These are phyloP conservation scores for Pegoplata infirma DNA, from an alignment of 2,888 invertebrate species.

Conservation along the genomic window DNA sequence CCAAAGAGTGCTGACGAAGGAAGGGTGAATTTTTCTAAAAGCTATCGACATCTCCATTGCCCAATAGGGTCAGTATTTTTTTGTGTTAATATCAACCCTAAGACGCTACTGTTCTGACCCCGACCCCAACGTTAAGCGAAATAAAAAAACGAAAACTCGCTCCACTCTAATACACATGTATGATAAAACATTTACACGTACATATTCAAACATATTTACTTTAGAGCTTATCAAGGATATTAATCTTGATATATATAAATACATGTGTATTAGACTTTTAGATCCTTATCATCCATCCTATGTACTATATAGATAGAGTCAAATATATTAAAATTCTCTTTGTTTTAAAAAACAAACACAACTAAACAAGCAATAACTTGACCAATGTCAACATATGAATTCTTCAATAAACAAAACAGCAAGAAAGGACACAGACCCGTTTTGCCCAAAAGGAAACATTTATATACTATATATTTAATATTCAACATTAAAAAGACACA, in stretches of 20 bases:
- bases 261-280: conserved; percentile 41
- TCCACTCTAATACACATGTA: too few relatives aligned
- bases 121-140: too few relatives aligned
- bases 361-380: conserved; percentile 62
- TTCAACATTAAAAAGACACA: not conserved
- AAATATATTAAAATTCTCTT: conserved; percentile 47
- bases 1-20: too few relatives aligned
- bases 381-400: conserved; percentile 63
- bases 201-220: conserved; percentile 44
- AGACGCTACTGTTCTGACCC: too few relatives aligned
- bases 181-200: not conserved
- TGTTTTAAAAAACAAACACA: conserved; percentile 38
- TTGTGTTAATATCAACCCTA: too few relatives aligned
- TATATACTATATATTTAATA: too few relatives aligned
- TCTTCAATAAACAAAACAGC: not conserved
- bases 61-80: too few relatives aligned
- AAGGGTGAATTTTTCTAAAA: too few relatives aligned
- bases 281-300: conserved; percentile 53
- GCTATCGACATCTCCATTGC: too few relatives aligned
- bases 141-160: too few relatives aligned
- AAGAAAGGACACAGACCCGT: conserved; percentile 11
- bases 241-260: conserved; percentile 44
- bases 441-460: conserved; percentile 34
- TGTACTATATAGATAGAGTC: not conserved
- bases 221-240: conserved; percentile 60